These are phyloP conservation scores for Siphlonurus alternatus DNA, from an alignment of 2,888 invertebrate species.

Conservation along the genomic window DNA sequence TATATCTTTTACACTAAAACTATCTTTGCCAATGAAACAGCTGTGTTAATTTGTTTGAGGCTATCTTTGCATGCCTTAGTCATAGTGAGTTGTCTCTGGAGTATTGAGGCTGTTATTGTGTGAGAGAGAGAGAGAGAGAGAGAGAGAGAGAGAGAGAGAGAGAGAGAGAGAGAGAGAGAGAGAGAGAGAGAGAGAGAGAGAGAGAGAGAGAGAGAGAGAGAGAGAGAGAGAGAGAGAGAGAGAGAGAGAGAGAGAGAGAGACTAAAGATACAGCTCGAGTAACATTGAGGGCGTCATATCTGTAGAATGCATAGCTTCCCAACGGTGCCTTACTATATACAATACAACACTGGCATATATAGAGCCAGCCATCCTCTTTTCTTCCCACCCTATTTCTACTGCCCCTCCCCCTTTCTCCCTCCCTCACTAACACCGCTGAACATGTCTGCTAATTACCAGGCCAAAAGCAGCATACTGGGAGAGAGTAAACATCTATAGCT, in stretches of 20 bases:
- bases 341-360: neutral
- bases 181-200: neutral
- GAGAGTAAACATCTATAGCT: neutral
- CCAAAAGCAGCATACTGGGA: no score
- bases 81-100: neutral
- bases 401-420: neutral
- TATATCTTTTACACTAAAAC: no score
- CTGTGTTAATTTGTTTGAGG: neutral
- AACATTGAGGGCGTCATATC: neutral
- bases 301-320: neutral
- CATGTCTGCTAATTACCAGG: neutral
- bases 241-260: neutral
- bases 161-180: neutral
- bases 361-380: neutral
- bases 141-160: neutral
- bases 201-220: neutral
- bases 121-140: neutral
- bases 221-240: neutral
- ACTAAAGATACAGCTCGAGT: no score
- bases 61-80: neutral
- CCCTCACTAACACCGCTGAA: neutral
- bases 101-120: neutral
- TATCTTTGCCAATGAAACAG: neutral
- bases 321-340: neutral
- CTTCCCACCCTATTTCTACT: neutral